A percentile compares a stretch with the other conserved stretches of the same genome.
These are phyloP conservation scores for Caerostris extrusa DNA, from an alignment of 1,140 invertebrate species.

Conservation along the genomic window DNA sequence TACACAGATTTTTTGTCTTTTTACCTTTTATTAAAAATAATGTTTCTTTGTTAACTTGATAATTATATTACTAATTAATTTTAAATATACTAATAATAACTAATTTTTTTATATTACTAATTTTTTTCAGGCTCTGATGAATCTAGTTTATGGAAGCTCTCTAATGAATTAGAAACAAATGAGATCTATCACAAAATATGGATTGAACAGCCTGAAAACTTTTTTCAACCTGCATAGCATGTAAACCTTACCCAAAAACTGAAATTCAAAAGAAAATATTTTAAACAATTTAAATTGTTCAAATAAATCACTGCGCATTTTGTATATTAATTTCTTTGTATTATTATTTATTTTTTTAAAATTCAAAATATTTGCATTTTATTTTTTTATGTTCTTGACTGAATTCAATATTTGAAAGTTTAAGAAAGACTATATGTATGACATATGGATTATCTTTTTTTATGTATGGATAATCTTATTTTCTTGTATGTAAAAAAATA, in stretches of 20 bases:
- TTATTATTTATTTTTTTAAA: background rate
- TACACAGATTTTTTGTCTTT: no score
- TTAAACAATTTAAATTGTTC: constrained; percentile 95
- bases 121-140: constrained; percentile 88
- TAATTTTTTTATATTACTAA: background rate
- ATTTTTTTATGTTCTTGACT: background rate
- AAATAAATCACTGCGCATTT: constrained; percentile 81
- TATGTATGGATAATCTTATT: no score
- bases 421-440: no score
- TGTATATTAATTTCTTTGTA: background rate
- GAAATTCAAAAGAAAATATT: constrained; percentile 91
- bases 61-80: no score
- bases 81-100: background rate
- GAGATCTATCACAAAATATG: constrained; percentile 94
- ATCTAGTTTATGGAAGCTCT: constrained; percentile 86
- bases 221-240: constrained; percentile 96
- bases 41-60: no score
- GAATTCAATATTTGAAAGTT: no score
- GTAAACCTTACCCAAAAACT: constrained; percentile 95
- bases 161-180: constrained; percentile 86
- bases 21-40: no score
- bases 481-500: no score
- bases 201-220: constrained; percentile 98
- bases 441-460: no score
- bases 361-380: background rate